These are phyloP conservation scores for Anneissia japonica DNA, from an alignment of 35 echinoderm and acorn worm species.

Conservation along the genomic window DNA sequence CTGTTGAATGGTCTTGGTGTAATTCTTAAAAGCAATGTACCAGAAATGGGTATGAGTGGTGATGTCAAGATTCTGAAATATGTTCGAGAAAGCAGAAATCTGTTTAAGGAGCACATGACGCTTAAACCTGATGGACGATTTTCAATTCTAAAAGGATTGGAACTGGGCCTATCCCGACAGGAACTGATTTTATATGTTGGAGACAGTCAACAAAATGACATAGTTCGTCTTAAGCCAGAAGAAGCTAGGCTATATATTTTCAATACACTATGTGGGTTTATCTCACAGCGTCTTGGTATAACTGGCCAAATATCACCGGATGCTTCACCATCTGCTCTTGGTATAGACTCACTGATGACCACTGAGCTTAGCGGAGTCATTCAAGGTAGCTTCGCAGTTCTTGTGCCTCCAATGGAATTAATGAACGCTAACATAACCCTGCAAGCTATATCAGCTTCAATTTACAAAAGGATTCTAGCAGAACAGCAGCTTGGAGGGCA, in stretches of 20 bases:
- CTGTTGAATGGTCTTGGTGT: background rate
- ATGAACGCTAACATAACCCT: constrained; percentile 51
- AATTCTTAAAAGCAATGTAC: background rate
- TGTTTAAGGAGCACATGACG: too few relatives aligned
- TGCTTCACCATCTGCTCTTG: constrained; percentile 8
- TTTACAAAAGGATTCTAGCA: constrained; percentile 58
- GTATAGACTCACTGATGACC: constrained; percentile 60
- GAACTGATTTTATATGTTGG: background rate
- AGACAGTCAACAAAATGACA: background rate
- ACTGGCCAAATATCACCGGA: constrained; percentile 15
- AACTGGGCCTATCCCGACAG: background rate
- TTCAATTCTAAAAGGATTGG: constrained; percentile 21
- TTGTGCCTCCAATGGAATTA: constrained; percentile 36
- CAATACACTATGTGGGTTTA: background rate
- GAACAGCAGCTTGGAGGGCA: background rate
- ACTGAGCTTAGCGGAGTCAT: constrained; percentile 30
- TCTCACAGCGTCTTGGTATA: constrained; percentile 37
- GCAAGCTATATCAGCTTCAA: constrained; percentile 36
- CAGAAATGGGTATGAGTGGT: constrained; percentile 3
- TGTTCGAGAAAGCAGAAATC: background rate
- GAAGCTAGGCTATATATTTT: constrained; percentile 3
- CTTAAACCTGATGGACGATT: constrained; percentile 2
- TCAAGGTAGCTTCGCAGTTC: constrained; percentile 31
- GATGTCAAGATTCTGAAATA: background rate
- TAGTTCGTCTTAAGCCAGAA: background rate